These are phyloP conservation scores for Alitta virens DNA, from an alignment of 2,888 invertebrate genomes.

Conservation along the genomic window DNA sequence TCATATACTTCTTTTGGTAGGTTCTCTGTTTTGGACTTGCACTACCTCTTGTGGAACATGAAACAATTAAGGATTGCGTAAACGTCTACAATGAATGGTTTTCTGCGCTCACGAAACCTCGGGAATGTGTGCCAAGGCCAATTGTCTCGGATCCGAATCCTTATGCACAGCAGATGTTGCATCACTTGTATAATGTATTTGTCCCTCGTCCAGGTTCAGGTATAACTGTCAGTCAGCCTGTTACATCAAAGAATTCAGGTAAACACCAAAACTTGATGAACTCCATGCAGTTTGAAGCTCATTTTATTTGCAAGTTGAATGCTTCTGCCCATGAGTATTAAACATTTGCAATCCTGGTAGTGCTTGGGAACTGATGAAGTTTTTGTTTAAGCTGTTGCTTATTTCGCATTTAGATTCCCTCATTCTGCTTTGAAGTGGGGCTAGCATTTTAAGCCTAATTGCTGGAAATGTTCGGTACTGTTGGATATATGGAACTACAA, in stretches of 20 bases:
- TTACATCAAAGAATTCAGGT: constrained; percentile 13
- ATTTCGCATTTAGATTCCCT: too few relatives aligned
- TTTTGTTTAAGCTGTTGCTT: too few relatives aligned
- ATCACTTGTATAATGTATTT: constrained; percentile 91
- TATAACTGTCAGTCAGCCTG: constrained; percentile 48
- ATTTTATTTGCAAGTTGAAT: too few relatives aligned
- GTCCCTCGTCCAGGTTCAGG: constrained; percentile 90
- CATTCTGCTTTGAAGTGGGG: too few relatives aligned
- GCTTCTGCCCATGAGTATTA: too few relatives aligned
- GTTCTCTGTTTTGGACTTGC: constrained; percentile 91
- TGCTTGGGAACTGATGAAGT: too few relatives aligned
- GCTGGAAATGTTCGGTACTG: too few relatives aligned
- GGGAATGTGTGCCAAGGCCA: constrained; percentile 84
- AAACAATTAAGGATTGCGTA: constrained; percentile 92
- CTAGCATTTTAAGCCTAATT: too few relatives aligned
- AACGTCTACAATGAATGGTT: constrained; percentile 97
- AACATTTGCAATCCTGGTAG: too few relatives aligned
- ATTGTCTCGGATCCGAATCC: constrained; percentile 84
- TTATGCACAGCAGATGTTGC: constrained; percentile 85
- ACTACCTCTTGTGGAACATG: constrained; percentile 84
- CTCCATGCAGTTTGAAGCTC: too few relatives aligned
- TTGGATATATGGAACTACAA: too few relatives aligned
- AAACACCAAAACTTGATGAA: constrained; percentile 5
- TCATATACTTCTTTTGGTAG: constrained; percentile 57
- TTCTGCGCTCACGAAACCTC: constrained; percentile 71